These are phyloP conservation scores for Pluvialis apricaria DNA, from an alignment of 2,113 vertebrate genomes.

Conservation along the genomic window DNA sequence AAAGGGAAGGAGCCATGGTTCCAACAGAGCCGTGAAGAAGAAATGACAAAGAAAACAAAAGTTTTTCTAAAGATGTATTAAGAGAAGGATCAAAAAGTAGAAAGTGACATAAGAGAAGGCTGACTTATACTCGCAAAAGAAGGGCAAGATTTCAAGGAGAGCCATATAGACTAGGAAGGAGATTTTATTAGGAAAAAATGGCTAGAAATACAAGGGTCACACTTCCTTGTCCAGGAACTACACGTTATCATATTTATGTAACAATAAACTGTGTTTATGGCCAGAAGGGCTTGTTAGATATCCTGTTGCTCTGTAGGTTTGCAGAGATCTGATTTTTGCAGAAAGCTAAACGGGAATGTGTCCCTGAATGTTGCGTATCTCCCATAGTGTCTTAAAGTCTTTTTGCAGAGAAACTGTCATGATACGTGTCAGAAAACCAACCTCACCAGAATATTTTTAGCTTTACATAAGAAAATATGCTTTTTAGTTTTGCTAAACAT, in stretches of 20 bases:
- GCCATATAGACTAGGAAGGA: background rate
- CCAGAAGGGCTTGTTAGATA: background rate
- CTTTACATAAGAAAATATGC: background rate
- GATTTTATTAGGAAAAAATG: background rate
- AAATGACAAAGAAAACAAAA: background rate
- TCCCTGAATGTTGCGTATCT: background rate
- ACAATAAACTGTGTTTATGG: slow-evolving; percentile 33
- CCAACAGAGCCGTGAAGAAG: background rate
- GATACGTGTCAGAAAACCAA: slow-evolving; percentile 8
- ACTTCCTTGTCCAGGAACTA: background rate
- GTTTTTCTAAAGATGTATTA: background rate
- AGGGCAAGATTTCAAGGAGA: slow-evolving; percentile 2
- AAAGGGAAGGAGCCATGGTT: background rate
- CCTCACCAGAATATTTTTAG: background rate
- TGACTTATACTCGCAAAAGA: background rate
- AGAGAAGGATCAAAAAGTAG: background rate
- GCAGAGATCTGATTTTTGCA: background rate
- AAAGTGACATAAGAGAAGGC: background rate
- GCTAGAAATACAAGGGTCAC: background rate
- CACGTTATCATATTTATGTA: slow-evolving; percentile 15
- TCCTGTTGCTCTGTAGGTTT: background rate
- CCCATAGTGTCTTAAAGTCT: background rate
- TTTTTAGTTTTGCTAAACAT: background rate
- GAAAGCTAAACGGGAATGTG: background rate
- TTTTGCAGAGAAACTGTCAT: background rate